A percentile compares a stretch with the other conserved stretches of the same genome.
Evolutionary conservation across 2,888 invertebrate species (phyloP).

Genomic region (Drosophila siamana): DNA sequence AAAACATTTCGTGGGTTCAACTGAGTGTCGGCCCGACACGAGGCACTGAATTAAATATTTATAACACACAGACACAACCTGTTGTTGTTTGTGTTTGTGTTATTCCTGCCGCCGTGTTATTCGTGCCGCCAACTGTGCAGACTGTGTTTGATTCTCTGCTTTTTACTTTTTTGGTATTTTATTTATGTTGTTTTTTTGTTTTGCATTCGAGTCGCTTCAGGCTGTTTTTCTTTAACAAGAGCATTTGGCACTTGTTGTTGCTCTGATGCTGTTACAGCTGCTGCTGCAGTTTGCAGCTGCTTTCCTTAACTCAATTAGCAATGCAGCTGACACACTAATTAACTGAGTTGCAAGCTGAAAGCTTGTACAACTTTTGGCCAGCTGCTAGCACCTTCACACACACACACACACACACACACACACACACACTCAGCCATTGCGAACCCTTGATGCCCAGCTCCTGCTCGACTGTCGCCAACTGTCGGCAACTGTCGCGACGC

Average conservation of each 20-base stretch:
- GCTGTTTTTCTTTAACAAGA: constrained; percentile 39
- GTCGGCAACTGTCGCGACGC: constrained; percentile 21
- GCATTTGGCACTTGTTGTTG: constrained; percentile 36
- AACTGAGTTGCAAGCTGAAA: constrained; percentile 65
- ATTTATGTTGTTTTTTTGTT: neutral
- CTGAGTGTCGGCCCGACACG: constrained; percentile 5
- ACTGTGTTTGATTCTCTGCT: constrained; percentile 12
- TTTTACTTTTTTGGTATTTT: too few species aligned
- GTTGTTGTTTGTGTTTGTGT: constrained; percentile 20
- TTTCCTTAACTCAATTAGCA: constrained; percentile 71
- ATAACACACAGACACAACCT: constrained; percentile 25
- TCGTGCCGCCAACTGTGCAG: neutral
- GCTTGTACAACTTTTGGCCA: constrained; percentile 53
- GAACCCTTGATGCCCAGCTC: constrained; percentile 28
- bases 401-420: neutral
- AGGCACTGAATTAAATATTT: constrained; percentile 48
- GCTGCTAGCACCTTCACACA: constrained; percentile 17
- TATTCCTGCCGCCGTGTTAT: neutral
- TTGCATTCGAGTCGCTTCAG: constrained; percentile 20
- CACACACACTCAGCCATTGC: neutral
- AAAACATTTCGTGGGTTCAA: constrained; percentile 5
- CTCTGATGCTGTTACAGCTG: constrained; percentile 1
- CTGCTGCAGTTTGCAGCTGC: constrained; percentile 5
- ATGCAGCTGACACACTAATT: constrained; percentile 76
- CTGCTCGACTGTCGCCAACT: constrained; percentile 17